These are phyloP conservation scores for Phoxinus dragarum DNA, from an alignment of 2,797 vertebrate genomes.

Conservation along the genomic window DNA sequence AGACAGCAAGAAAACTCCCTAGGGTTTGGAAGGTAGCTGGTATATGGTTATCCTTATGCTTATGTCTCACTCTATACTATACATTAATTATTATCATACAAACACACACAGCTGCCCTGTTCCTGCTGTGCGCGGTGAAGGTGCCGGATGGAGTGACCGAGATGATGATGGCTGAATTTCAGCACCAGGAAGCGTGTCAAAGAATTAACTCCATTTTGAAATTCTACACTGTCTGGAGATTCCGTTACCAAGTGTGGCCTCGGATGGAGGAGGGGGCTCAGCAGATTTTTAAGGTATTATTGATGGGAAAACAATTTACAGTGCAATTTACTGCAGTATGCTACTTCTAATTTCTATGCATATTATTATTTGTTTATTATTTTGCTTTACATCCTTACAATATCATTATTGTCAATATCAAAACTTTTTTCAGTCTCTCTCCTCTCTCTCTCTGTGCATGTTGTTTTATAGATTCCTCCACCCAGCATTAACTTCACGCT, in stretches of 20 bases:
- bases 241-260: conserved; percentile 99
- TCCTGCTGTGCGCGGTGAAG: conserved; percentile 97
- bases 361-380: not conserved
- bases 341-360: not conserved
- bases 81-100: not conserved
- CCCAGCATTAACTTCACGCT: conserved; percentile 99
- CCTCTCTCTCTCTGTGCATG: not conserved
- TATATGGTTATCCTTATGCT: not conserved
- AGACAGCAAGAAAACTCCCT: not conserved
- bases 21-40: not conserved
- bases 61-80: not conserved
- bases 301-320: not conserved
- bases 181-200: conserved; percentile 96
- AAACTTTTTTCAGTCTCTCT: not conserved
- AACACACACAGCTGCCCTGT: conserved; percentile 92
- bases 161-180: conserved; percentile 98
- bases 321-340: not conserved
- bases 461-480: conserved; percentile 88
- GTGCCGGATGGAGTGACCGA: conserved; percentile 95
- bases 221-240: conserved; percentile 98
- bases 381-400: not conserved
- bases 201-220: conserved; percentile 95
- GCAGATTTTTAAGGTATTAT: conserved; percentile 95
- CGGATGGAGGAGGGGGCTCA: conserved; percentile 99
- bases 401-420: not conserved